Evolutionary conservation across 1,140 invertebrate genomes (phyloP).

Genomic region (Drosophila lini): DNA sequence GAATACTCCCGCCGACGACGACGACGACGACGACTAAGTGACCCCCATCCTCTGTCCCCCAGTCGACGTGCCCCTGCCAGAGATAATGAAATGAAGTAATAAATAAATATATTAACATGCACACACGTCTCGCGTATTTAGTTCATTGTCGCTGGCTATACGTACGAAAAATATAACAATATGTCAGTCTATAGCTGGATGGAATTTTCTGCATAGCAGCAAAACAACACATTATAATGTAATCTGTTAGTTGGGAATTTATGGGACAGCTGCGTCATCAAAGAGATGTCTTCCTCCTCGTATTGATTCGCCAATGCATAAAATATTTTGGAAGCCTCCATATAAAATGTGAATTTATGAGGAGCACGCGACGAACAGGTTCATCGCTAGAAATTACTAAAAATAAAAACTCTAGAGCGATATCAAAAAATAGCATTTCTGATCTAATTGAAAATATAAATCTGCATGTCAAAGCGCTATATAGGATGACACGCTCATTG

Average conservation of each 20-base stretch:
- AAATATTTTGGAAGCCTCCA: conserved; percentile 18
- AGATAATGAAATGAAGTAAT: conserved; percentile 62
- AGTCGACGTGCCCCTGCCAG: conserved; percentile 46
- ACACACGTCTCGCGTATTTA: conserved; percentile 42
- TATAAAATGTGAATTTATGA: conserved; percentile 49
- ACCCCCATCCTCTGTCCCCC: conserved; percentile 22
- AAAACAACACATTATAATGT: conserved; percentile 39
- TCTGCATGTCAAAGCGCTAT: conserved; percentile 7
- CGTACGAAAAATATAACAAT: conserved; percentile 25
- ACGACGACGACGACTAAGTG: conserved; percentile 38
- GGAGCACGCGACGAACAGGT: conserved; percentile 35
- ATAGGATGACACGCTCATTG: not conserved
- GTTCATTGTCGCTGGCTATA: conserved; percentile 42
- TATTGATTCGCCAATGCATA: conserved; percentile 13
- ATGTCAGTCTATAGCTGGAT: conserved; percentile 11
- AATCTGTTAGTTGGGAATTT: conserved; percentile 21
- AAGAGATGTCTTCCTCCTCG: conserved; percentile 22
- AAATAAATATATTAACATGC: conserved; percentile 49
- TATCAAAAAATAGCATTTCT: conserved; percentile 3
- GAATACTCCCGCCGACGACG: conserved; percentile 15
- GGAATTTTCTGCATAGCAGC: conserved; percentile 35
- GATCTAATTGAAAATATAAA: conserved; percentile 23
- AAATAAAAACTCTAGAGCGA: conserved; percentile 7
- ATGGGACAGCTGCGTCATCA: conserved; percentile 38
- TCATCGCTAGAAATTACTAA: conserved; percentile 24